Percentiles rank a stretch among this genome's conserved stretches.
Evolutionary conservation across 53 echinoderm and acorn worm genomes (phyloP).

Genomic region (Henricia sp.): DNA sequence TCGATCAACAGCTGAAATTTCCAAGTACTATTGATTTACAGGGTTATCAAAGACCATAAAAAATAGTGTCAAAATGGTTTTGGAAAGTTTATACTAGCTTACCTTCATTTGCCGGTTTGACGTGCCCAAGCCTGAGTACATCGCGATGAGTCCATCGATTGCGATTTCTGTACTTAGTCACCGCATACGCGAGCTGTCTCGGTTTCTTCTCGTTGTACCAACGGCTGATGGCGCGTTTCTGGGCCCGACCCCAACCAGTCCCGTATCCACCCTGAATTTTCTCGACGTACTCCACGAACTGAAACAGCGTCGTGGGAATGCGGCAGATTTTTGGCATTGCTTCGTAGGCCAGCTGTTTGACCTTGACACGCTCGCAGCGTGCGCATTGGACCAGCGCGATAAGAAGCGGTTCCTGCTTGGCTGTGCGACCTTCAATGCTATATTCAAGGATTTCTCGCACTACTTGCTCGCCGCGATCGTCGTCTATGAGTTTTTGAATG

Average conservation of each 20-base stretch:
- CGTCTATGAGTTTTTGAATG: slow-evolving; percentile 73
- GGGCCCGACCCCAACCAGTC: slow-evolving; percentile 90
- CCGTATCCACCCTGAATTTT: slow-evolving; percentile 63
- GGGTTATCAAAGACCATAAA: too few species aligned
- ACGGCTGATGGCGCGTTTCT: slow-evolving; percentile 76
- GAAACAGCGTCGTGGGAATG: slow-evolving; percentile 81
- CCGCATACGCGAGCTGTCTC: slow-evolving; percentile 66
- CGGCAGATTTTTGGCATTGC: slow-evolving; percentile 75
- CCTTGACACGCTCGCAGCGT: slow-evolving; percentile 60
- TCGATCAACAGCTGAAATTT: too few species aligned
- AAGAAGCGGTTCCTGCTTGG: slow-evolving; percentile 68
- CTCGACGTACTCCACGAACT: slow-evolving; percentile 82
- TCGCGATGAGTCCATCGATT: slow-evolving; percentile 91
- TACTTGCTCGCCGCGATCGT: slow-evolving; percentile 73
- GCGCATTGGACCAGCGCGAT: slow-evolving; percentile 78
- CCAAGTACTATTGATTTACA: too few species aligned
- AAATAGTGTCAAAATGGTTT: too few species aligned
- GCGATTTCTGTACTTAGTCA: slow-evolving; percentile 80
- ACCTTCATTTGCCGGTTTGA: slow-evolving; percentile 87
- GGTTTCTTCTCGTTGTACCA: slow-evolving; percentile 88
- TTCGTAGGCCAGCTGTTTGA: slow-evolving; percentile 77
- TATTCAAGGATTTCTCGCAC: slow-evolving; percentile 73
- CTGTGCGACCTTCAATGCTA: slow-evolving; percentile 60
- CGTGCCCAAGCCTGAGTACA: slow-evolving; percentile 81
- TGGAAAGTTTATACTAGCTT: slow-evolving; percentile 22